phyloP scores from a whole-genome alignment of 2,113 vertebrate species.

The Dryoscopus gambensis region DNA sequence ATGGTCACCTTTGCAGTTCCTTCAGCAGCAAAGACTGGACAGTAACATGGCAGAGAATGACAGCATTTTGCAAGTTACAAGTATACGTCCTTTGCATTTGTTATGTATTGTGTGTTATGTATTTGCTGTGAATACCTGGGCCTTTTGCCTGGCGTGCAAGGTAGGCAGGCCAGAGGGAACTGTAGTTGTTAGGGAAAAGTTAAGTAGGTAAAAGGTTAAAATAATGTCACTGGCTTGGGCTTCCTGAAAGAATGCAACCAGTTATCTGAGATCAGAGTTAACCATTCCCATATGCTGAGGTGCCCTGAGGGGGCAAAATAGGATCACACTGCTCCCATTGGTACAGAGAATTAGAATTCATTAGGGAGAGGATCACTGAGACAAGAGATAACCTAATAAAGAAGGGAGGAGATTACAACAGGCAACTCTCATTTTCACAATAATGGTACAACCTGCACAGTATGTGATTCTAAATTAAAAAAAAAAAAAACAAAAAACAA shows the following conservation, averaged over 20 bases:
- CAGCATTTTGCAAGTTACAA: background rate
- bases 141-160: fast-evolving
- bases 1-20: background rate
- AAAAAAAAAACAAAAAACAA: background rate
- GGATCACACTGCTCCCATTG: background rate
- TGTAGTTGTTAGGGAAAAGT: background rate
- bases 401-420: background rate
- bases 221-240: slow-evolving; percentile 18
- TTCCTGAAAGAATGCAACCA: slow-evolving; percentile 16
- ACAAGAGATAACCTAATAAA: background rate
- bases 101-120: background rate
- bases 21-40: background rate
- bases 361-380: background rate
- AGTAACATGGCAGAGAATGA: background rate
- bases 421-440: background rate
- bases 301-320: slow-evolving; percentile 40
- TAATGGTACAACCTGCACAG: background rate
- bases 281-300: slow-evolving; percentile 47
- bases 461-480: background rate
- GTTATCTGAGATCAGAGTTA: slow-evolving; percentile 63
- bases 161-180: background rate
- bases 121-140: background rate
- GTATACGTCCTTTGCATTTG: background rate
- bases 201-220: slow-evolving; percentile 68
- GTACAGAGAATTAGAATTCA: slow-evolving; percentile 3